A percentile compares a stretch with the other conserved stretches of the same genome.
phyloP scores from a whole-genome alignment of 2,113 vertebrate species.

The Nesoenas mayeri region DNA sequence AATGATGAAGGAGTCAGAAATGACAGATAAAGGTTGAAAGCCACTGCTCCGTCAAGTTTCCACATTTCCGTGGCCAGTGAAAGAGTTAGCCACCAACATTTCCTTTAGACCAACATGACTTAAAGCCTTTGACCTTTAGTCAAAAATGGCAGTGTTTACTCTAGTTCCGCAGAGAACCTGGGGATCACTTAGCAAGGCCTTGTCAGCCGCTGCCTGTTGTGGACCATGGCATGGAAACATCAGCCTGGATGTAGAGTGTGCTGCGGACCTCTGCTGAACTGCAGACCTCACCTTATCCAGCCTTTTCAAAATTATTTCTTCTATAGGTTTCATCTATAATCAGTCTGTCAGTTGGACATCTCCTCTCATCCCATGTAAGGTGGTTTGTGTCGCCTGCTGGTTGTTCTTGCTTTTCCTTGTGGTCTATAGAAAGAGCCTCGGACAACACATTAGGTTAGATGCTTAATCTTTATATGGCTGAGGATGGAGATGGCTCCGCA shows the following conservation, averaged over 20 bases:
- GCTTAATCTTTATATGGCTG: not conserved
- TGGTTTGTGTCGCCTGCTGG: fast-evolving
- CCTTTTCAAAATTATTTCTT: not conserved
- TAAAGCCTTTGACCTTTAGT: not conserved
- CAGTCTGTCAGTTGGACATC: not conserved
- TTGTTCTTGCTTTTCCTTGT: not conserved
- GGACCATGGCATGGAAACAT: not conserved
- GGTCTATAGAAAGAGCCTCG: not conserved
- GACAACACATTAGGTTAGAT: not conserved
- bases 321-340: not conserved
- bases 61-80: not conserved
- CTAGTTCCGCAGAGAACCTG: not conserved
- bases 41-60: not conserved
- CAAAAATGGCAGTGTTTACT: not conserved
- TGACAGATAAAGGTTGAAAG: not conserved
- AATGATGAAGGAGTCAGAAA: not conserved
- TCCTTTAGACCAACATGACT: not conserved
- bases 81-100: not conserved
- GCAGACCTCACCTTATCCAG: not conserved
- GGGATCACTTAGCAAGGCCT: not conserved
- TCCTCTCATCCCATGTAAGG: not conserved
- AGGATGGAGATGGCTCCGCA: not conserved
- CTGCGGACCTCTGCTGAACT: not conserved
- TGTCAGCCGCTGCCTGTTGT: not conserved
- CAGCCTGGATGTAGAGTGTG: not conserved